phyloP scores from a whole-genome alignment of 1,140 invertebrate genomes.

The Ceratina japonica region DNA sequence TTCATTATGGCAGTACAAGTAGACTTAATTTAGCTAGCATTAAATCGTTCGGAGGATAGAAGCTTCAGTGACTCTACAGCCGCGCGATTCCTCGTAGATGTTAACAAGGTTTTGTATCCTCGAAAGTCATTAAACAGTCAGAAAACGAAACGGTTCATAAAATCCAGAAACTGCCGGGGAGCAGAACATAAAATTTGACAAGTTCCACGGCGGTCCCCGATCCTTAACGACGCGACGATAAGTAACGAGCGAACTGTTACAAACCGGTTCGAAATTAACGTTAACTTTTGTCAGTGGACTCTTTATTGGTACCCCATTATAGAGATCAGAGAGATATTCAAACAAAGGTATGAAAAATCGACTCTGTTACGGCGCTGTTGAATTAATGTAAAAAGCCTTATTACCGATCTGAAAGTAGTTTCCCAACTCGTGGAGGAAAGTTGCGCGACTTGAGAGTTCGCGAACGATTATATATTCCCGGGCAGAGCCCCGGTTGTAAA shows the following conservation, averaged over 20 bases:
- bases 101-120: not conserved
- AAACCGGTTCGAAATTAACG: not conserved
- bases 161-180: not conserved
- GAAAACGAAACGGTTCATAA: slow-evolving; percentile 15
- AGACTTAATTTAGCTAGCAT: slow-evolving; percentile 38
- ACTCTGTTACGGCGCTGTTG: not conserved
- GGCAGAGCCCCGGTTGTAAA: not conserved
- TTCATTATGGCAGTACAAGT: slow-evolving; percentile 4
- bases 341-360: not conserved
- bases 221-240: not conserved
- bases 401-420: not conserved
- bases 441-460: not conserved
- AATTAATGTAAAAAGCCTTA: not conserved
- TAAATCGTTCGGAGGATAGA: slow-evolving; percentile 14
- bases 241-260: not conserved
- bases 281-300: not conserved
- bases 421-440: not conserved
- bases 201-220: not conserved
- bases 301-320: not conserved
- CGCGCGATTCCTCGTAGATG: not conserved
- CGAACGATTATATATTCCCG: not conserved
- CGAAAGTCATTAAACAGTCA: not conserved
- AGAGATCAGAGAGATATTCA: not conserved
- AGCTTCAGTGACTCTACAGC: not conserved
- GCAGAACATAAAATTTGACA: slow-evolving; percentile 22